Conservation (phyloP, 2,797 vertebrate species). For the Xenops minutus region DNA sequence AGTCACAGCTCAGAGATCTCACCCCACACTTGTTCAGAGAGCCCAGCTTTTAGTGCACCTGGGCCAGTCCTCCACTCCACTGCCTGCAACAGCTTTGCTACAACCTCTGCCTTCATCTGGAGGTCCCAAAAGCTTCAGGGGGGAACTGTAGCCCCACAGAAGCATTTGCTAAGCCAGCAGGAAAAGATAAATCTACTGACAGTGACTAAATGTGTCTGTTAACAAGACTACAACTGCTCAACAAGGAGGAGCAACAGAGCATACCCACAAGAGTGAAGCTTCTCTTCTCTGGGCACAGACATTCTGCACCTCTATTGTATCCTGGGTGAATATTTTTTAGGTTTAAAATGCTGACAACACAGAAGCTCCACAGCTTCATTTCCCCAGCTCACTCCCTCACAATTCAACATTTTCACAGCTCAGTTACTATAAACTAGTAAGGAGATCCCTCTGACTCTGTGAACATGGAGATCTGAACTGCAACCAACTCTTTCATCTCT, state of each 20-base stretch:
- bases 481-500: not conserved
- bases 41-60: not conserved
- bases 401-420: not conserved
- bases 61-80: not conserved
- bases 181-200: not conserved
- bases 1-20: not conserved
- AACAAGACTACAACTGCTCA: not conserved
- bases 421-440: not conserved
- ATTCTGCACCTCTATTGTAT: not conserved
- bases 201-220: not conserved
- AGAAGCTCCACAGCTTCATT: not conserved
- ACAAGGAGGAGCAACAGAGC: not conserved
- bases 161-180: not conserved
- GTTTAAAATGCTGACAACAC: not conserved
- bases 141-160: not conserved
- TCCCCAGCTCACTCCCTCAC: not conserved
- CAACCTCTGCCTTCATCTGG: not conserved
- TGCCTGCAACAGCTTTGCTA: not conserved
- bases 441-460: not conserved
- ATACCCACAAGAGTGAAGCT: not conserved
- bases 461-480: not conserved
- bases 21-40: not conserved
- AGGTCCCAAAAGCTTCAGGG: not conserved
- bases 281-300: not conserved
- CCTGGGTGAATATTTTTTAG: not conserved